These are phyloP conservation scores for Trichomalopsis sarcophagae DNA, from an alignment of 1,140 invertebrate genomes.

Conservation along the genomic window DNA sequence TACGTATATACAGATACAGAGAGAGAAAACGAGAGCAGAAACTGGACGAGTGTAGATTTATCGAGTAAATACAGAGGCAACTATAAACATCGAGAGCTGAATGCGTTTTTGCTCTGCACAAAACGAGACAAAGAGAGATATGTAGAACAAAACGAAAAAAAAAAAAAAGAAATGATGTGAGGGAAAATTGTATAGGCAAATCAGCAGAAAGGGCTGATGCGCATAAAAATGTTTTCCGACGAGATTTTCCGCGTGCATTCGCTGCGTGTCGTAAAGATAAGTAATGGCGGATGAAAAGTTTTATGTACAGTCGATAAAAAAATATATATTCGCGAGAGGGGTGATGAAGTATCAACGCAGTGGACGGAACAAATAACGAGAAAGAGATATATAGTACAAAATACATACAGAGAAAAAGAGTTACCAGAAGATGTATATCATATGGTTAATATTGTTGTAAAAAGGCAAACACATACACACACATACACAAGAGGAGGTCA, in stretches of 20 bases:
- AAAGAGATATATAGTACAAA: not conserved
- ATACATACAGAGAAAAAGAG: too few species aligned
- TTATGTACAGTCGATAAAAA: slow-evolving; percentile 8
- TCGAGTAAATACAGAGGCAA: not conserved
- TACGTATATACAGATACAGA: not conserved
- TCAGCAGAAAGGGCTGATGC: not conserved
- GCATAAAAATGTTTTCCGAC: not conserved
- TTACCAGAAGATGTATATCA: too few species aligned
- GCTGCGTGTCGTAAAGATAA: not conserved
- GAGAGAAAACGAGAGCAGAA: not conserved
- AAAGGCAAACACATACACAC: too few species aligned
- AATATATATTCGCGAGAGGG: not conserved
- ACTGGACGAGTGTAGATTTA: slow-evolving; percentile 1
- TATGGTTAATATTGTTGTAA: too few species aligned
- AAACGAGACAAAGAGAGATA: not conserved
- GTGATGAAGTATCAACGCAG: not conserved
- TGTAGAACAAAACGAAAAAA: not conserved
- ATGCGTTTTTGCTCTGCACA: not conserved
- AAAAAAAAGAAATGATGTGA: not conserved
- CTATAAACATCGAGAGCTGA: not conserved
- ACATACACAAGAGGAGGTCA: too few species aligned
- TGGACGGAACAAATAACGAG: not conserved
- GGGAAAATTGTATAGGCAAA: not conserved
- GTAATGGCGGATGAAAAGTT: not conserved
- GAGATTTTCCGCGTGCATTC: not conserved